Evolutionary conservation across 2,888 invertebrate species (phyloP).

Genomic region (Oligia latruncula): DNA sequence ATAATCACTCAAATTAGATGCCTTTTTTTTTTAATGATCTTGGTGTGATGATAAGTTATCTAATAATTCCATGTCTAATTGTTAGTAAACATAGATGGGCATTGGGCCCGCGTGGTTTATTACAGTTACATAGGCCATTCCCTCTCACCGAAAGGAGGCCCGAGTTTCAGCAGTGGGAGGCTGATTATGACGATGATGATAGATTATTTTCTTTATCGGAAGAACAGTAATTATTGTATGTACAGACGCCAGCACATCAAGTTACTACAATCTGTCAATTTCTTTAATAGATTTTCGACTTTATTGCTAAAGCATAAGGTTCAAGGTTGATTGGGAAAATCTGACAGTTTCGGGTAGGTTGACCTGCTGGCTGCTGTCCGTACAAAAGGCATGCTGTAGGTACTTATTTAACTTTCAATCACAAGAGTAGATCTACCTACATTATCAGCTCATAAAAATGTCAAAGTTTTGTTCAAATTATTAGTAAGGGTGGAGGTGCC

Average conservation of each 20-base stretch:
- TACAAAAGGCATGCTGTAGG: not conserved
- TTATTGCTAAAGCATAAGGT: no score
- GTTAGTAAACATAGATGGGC: not conserved
- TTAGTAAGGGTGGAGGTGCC: constrained; percentile 24
- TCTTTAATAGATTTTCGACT: no score
- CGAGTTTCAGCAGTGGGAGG: no score
- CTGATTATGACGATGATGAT: not conserved
- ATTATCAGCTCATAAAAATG: constrained; percentile 5
- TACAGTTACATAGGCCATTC: not conserved
- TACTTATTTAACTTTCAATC: constrained; percentile 9
- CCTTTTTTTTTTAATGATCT: not conserved
- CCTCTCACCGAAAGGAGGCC: not conserved
- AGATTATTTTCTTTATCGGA: not conserved
- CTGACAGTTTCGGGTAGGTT: no score
- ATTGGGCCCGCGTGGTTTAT: not conserved
- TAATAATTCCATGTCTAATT: not conserved
- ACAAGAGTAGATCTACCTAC: constrained; percentile 1
- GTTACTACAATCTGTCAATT: no score
- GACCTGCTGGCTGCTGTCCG: no score
- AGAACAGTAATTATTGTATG: not conserved
- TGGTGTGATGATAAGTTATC: not conserved
- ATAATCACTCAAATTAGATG: not conserved
- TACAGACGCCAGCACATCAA: no score
- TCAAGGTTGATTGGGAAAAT: no score
- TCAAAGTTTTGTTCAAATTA: constrained; percentile 30